Evolutionary conservation across 2,888 invertebrate genomes (phyloP).

Genomic region (Dicyrtomina minuta): DNA sequence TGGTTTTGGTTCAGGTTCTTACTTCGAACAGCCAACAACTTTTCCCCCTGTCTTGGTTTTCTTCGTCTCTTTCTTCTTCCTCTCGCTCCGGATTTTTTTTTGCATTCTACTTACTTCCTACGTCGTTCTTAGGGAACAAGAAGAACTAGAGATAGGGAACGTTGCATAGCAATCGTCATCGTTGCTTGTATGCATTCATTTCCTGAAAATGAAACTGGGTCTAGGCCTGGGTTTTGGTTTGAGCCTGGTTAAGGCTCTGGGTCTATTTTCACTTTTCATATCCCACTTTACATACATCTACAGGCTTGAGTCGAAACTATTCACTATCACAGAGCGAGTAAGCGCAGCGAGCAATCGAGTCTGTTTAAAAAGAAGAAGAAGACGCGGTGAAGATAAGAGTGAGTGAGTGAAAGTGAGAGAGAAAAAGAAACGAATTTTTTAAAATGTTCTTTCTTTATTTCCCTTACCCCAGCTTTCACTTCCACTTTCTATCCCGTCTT

Average conservation of each 20-base stretch:
- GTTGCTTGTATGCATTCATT: no score
- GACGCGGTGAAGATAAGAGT: not conserved
- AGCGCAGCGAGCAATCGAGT: no score
- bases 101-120: not conserved
- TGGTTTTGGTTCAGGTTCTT: no score
- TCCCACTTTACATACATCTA: not conserved
- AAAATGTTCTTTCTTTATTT: constrained; percentile 1
- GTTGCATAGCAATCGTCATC: not conserved
- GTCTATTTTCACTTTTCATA: no score
- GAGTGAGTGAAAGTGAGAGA: constrained; percentile 7
- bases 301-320: no score
- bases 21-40: no score
- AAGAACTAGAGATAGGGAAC: not conserved
- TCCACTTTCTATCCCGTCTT: not conserved
- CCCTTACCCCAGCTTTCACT: not conserved
- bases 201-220: no score
- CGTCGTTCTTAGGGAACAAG: not conserved
- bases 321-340: no score
- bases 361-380: not conserved
- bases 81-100: not conserved
- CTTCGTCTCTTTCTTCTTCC: constrained; percentile 2
- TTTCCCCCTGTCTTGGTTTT: not conserved
- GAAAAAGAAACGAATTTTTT: not conserved
- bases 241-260: not conserved
- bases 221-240: not conserved